Percentiles rank a stretch among this genome's conserved stretches.
phyloP scores from a whole-genome alignment of 2,113 vertebrate genomes.

The Tapirus terrestris region DNA sequence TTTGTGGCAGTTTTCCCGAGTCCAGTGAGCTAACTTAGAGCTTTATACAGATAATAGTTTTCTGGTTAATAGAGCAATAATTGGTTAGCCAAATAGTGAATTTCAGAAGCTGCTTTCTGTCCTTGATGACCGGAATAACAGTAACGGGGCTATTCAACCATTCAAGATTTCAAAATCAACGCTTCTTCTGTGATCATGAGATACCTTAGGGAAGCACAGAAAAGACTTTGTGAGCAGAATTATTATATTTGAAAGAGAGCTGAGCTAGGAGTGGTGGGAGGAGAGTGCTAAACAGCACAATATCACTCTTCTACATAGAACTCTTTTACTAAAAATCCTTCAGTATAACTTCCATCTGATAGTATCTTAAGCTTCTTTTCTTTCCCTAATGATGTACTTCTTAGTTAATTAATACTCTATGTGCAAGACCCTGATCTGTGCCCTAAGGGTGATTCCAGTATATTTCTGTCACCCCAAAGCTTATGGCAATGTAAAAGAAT shows the following conservation, averaged over 20 bases:
- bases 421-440: background rate
- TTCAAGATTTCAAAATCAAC: background rate
- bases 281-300: background rate
- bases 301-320: background rate
- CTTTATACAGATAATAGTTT: background rate
- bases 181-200: background rate
- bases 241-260: background rate
- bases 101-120: conserved; percentile 52
- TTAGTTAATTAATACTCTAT: background rate
- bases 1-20: background rate
- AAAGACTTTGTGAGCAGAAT: background rate
- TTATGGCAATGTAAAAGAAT: background rate
- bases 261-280: background rate
- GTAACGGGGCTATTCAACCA: background rate
- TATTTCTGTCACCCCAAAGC: conserved; percentile 6
- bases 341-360: background rate
- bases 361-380: background rate
- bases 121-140: background rate
- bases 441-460: background rate
- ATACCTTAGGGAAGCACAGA: background rate
- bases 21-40: background rate
- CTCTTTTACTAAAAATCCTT: background rate
- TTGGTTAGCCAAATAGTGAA: background rate
- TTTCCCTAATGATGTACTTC: background rate
- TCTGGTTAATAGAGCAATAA: conserved; percentile 44